These are phyloP conservation scores for Globia sparganii DNA, from an alignment of 2,888 invertebrate species.

Conservation along the genomic window DNA sequence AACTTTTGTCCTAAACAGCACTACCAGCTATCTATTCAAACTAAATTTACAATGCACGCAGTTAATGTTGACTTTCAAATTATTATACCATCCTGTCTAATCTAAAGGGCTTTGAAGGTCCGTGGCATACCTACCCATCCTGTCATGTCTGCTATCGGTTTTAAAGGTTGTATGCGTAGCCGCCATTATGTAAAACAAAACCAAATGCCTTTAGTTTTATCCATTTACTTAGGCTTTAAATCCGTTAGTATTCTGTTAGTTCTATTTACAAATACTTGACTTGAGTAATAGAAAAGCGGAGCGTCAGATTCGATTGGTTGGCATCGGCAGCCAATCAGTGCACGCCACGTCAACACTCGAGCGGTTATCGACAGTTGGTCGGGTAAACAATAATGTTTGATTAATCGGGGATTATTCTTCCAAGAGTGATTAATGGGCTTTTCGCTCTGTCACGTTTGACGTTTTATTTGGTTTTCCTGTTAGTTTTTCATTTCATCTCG, in stretches of 20 bases:
- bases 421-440: constrained; percentile 47
- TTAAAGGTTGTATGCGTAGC: too few relatives aligned
- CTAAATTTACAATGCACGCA: not conserved
- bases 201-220: not conserved
- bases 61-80: not conserved
- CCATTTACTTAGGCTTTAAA: not conserved
- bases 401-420: constrained; percentile 60
- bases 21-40: not conserved
- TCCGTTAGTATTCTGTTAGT: constrained; percentile 7
- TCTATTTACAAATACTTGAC: constrained; percentile 54
- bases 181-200: too few relatives aligned
- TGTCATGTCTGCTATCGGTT: too few relatives aligned
- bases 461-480: constrained; percentile 43
- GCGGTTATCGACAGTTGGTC: constrained; percentile 54
- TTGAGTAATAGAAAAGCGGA: constrained; percentile 39
- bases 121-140: too few relatives aligned
- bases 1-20: not conserved
- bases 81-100: not conserved
- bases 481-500: constrained; percentile 38
- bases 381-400: constrained; percentile 60
- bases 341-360: constrained; percentile 53
- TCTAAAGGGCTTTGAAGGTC: not conserved
- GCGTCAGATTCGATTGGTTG: constrained; percentile 41
- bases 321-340: constrained; percentile 55
- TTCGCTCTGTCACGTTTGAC: constrained; percentile 36